Percentiles rank a stretch among this genome's conserved stretches.
Conservation (phyloP, 2,888 invertebrate species). For the Brachyptera risi region DNA sequence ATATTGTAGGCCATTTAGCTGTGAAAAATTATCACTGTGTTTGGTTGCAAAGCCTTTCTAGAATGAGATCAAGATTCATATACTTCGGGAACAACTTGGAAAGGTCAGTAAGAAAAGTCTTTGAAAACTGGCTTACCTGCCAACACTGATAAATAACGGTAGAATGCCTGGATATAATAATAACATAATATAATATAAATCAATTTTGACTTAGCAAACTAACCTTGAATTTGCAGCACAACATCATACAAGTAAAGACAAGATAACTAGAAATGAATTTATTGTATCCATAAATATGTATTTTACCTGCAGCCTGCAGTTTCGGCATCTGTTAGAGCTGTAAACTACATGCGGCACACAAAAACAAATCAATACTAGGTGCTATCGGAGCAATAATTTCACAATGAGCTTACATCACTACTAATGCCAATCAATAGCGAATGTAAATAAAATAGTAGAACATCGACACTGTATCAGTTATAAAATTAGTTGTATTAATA, state of each 20-base stretch:
- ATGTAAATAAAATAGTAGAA: not conserved
- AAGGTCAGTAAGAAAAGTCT: too few species aligned
- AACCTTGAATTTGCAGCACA: conserved; percentile 12
- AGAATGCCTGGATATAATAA: not conserved
- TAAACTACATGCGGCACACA: conserved; percentile 19
- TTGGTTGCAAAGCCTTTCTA: too few species aligned
- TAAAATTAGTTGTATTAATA: too few species aligned
- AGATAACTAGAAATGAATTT: not conserved
- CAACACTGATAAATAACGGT: conserved; percentile 1
- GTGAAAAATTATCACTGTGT: too few species aligned
- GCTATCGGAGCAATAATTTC: not conserved
- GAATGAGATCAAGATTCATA: too few species aligned
- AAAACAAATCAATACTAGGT: conserved; percentile 7
- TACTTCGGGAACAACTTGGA: too few species aligned
- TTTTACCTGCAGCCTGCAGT: conserved; percentile 1
- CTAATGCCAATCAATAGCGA: conserved; percentile 12
- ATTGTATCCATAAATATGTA: not conserved
- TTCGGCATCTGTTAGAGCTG: conserved; percentile 10
- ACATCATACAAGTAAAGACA: not conserved
- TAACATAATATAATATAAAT: not conserved
- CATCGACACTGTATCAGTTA: not conserved
- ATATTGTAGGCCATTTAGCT: too few species aligned
- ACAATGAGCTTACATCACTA: conserved; percentile 1
- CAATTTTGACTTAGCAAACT: conserved; percentile 5
- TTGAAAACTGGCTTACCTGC: conserved; percentile 19